Evolutionary conservation across 2,888 invertebrate species (phyloP).

Genomic region (Pachycephus smyrnensis): DNA sequence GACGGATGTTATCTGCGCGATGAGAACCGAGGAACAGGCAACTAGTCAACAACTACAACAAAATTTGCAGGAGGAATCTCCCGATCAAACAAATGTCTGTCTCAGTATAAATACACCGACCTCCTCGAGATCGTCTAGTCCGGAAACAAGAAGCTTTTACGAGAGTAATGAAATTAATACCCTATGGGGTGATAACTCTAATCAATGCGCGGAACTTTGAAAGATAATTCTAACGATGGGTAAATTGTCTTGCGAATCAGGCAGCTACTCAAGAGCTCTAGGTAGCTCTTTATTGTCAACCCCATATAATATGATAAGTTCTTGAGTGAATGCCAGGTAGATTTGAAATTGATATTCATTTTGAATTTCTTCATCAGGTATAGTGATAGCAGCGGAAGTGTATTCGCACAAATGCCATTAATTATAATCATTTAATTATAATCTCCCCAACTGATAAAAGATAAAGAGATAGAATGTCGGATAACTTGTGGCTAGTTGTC

Average conservation of each 20-base stretch:
- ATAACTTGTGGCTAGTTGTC: background rate
- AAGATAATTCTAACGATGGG: background rate
- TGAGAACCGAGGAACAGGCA: slow-evolving; percentile 74
- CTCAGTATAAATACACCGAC: slow-evolving; percentile 47
- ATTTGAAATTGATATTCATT: background rate
- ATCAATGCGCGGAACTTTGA: slow-evolving; percentile 3
- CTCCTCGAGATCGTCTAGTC: slow-evolving; percentile 53
- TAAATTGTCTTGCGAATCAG: background rate
- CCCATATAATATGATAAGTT: background rate
- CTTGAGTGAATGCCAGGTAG: background rate
- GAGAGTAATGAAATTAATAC: slow-evolving; percentile 33
- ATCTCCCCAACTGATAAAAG: background rate
- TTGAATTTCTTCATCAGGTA: background rate
- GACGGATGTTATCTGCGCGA: slow-evolving; percentile 86
- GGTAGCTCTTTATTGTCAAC: background rate
- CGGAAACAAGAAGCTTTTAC: slow-evolving; percentile 36
- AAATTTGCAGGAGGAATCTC: slow-evolving; percentile 8
- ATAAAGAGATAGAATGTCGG: background rate
- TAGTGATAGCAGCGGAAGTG: background rate
- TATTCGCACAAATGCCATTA: background rate
- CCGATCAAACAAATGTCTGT: slow-evolving; percentile 34
- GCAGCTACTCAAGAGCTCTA: background rate
- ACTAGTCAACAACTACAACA: slow-evolving; percentile 23
- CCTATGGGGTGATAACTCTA: slow-evolving; percentile 31
- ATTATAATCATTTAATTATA: background rate